phyloP scores from a whole-genome alignment of 2,113 vertebrate species.

The Rhinolophus sinicus region DNA sequence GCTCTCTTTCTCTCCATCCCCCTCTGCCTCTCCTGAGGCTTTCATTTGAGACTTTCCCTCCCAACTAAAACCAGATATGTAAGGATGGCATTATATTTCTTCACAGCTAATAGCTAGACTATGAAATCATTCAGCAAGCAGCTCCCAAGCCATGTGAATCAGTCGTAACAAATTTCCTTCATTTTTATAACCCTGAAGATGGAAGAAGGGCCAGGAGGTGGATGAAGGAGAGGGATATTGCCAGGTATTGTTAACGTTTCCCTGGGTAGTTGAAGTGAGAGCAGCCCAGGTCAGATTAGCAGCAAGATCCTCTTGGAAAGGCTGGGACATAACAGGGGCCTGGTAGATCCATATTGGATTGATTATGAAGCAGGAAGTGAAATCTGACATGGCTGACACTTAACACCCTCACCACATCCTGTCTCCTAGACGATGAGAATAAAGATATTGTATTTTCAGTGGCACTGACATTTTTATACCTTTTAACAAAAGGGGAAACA shows the following conservation, averaged over 20 bases:
- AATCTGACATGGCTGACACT: conserved; percentile 91
- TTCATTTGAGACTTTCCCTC: conserved; percentile 65
- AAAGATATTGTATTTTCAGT: conserved; percentile 84
- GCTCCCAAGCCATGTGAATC: conserved; percentile 75
- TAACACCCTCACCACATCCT: conserved; percentile 90
- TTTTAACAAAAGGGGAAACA: conserved; percentile 80
- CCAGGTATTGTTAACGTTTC: conserved; percentile 73
- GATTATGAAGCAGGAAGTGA: conserved; percentile 91
- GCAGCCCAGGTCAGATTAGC: conserved; percentile 62
- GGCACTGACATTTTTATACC: conserved; percentile 87
- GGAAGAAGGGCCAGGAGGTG: conserved; percentile 73
- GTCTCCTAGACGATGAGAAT: conserved; percentile 83
- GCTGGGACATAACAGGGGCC: conserved; percentile 66
- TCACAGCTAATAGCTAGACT: conserved; percentile 90
- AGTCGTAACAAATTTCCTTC: conserved; percentile 85
- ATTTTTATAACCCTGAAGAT: conserved; percentile 87
- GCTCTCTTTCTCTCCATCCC: conserved; percentile 61
- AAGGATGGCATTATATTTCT: conserved; percentile 84
- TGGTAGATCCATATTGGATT: conserved; percentile 86
- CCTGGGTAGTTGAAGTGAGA: conserved; percentile 76
- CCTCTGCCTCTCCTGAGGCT: conserved; percentile 67
- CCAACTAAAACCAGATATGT: conserved; percentile 82
- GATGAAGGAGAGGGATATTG: conserved; percentile 61
- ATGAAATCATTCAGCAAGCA: conserved; percentile 88
- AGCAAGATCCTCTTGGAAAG: conserved; percentile 56